These are phyloP conservation scores for Chloropsis hardwickii DNA, from an alignment of 2,113 vertebrate species.

Conservation along the genomic window DNA sequence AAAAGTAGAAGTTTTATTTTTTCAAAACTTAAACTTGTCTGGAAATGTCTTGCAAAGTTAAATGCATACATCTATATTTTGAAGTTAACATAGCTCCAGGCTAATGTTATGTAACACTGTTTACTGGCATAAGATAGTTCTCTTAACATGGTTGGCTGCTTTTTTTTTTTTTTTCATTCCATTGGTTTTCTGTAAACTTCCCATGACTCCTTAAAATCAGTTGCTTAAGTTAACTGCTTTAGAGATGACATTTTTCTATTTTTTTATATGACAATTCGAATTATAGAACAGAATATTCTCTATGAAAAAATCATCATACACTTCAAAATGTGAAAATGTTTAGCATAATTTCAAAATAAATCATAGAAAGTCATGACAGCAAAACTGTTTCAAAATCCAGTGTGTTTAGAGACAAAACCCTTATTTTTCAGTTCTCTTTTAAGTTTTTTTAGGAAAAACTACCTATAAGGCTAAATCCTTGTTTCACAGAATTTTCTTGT, in stretches of 20 bases:
- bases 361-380: background rate
- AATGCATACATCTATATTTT: background rate
- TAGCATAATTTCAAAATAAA: background rate
- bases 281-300: background rate
- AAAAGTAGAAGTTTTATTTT: background rate
- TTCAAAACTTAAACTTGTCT: background rate
- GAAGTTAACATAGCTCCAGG: conserved; percentile 19
- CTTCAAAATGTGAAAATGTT: background rate
- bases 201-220: background rate
- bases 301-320: background rate
- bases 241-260: background rate
- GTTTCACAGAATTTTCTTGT: background rate
- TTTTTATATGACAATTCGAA: background rate
- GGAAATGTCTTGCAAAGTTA: background rate
- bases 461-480: background rate
- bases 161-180: conserved; percentile 9
- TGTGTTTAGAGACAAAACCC: background rate
- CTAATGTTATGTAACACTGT: conserved; percentile 32
- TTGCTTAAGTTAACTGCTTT: background rate
- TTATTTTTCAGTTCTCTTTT: background rate
- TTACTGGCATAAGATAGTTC: conserved; percentile 11
- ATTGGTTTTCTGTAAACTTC: conserved; percentile 12
- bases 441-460: background rate
- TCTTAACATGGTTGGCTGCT: conserved; percentile 11
- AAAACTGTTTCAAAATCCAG: background rate